A percentile compares a stretch with the other conserved stretches of the same genome.
Evolutionary conservation across 2,113 vertebrate species (phyloP).

Genomic region (Gobio gobio): DNA sequence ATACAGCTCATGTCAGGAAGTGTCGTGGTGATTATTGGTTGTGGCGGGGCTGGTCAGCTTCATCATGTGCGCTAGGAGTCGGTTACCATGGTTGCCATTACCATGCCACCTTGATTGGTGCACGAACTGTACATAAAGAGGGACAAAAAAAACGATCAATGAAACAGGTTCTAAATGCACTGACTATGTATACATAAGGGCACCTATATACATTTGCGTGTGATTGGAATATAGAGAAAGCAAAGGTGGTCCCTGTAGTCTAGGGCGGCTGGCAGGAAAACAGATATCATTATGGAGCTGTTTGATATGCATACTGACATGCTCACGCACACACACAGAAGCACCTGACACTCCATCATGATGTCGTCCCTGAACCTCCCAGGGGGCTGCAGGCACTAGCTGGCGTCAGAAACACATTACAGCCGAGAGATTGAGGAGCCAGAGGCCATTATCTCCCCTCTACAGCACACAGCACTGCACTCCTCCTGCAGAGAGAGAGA

Average conservation of each 20-base stretch:
- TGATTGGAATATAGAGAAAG: conserved; percentile 58
- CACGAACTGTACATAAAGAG: conserved; percentile 31
- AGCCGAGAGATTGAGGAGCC: conserved; percentile 81
- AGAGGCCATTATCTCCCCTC: conserved; percentile 76
- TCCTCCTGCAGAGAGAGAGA: conserved; percentile 56
- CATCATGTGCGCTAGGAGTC: conserved; percentile 27
- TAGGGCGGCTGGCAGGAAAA: conserved; percentile 58
- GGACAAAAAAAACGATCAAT: not conserved
- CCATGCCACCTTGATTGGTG: conserved; percentile 14
- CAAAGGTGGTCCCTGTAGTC: conserved; percentile 59
- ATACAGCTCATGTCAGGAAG: conserved; percentile 2
- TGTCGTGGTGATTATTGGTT: not conserved
- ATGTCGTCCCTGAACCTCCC: conserved; percentile 72
- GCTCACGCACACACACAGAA: conserved; percentile 64
- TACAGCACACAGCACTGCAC: conserved; percentile 61
- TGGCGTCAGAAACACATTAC: conserved; percentile 77
- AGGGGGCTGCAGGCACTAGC: conserved; percentile 65
- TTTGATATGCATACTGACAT: conserved; percentile 78
- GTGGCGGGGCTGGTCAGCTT: conserved; percentile 10
- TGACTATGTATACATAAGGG: conserved; percentile 1
- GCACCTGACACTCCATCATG: conserved; percentile 84
- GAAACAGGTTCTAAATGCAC: not conserved
- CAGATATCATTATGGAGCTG: conserved; percentile 76
- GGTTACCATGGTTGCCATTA: conserved; percentile 45
- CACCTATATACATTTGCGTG: conserved; percentile 44